Evolutionary conservation across 2,888 invertebrate genomes (phyloP).

Genomic region (Platynereis dumerilii): DNA sequence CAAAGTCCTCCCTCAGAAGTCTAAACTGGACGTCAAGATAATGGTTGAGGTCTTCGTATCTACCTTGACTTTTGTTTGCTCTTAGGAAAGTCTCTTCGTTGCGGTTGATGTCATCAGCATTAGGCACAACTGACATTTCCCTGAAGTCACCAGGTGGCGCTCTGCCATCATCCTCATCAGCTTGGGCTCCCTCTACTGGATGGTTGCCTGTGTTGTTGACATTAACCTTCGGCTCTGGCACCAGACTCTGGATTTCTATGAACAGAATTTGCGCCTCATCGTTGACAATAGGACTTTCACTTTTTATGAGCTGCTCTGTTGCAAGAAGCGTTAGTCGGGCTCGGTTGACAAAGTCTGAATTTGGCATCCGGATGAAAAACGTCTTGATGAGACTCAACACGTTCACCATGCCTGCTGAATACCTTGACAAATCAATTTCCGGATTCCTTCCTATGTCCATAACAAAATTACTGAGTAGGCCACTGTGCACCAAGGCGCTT

Average conservation of each 20-base stretch:
- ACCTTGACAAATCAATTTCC: background rate
- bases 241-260: background rate
- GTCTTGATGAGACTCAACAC: background rate
- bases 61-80: slow-evolving; percentile 71
- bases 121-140: slow-evolving; percentile 58
- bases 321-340: background rate
- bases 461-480: background rate
- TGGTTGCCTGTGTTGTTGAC: background rate
- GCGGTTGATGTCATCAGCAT: slow-evolving; percentile 52
- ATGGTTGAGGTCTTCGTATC: slow-evolving; percentile 71
- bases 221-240: background rate
- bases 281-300: background rate
- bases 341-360: background rate
- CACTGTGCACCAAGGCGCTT: background rate
- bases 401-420: background rate
- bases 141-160: slow-evolving; percentile 65
- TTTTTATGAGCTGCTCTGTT: background rate
- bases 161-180: slow-evolving; percentile 9
- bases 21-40: slow-evolving; percentile 82
- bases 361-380: background rate
- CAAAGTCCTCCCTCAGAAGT: slow-evolving; percentile 80
- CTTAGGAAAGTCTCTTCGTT: slow-evolving; percentile 65
- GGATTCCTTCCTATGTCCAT: background rate
- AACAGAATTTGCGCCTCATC: background rate
- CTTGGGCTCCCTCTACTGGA: background rate